A percentile compares a stretch with the other conserved stretches of the same genome.
These are phyloP conservation scores for Aleiodes testaceus DNA, from an alignment of 2,888 invertebrate species.

Conservation along the genomic window DNA sequence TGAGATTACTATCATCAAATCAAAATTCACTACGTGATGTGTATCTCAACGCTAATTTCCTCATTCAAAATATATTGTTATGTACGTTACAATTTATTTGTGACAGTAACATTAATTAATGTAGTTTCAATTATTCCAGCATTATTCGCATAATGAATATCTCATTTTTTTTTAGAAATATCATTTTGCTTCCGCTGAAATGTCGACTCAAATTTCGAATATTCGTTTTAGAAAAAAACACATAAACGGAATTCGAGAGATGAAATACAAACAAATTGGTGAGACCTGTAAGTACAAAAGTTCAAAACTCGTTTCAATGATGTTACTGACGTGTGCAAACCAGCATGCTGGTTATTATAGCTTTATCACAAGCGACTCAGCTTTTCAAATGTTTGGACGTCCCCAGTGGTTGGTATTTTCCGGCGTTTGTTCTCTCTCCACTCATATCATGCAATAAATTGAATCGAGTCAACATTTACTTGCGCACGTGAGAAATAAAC, in stretches of 20 bases:
- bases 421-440: no score
- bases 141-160: not conserved
- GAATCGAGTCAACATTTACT: constrained; percentile 1
- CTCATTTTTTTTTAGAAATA: not conserved
- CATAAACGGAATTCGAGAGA: not conserved
- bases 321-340: constrained; percentile 34
- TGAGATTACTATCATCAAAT: no score
- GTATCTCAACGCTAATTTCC: no score
- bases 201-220: no score
- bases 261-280: not conserved
- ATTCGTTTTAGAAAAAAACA: no score
- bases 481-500: constrained; percentile 36
- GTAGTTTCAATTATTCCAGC: not conserved
- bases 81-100: no score
- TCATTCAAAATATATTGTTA: no score
- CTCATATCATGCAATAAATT: no score
- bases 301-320: not conserved
- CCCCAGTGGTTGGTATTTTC: no score
- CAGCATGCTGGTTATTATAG: constrained; percentile 39
- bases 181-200: not conserved
- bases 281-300: not conserved
- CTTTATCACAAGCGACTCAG: constrained; percentile 48
- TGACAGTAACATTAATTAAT: no score
- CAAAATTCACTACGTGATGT: no score
- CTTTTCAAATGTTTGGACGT: constrained; percentile 45